Evolutionary conservation across 1,140 invertebrate genomes (phyloP), one percentile per base, ranked within the genome.

Genomic region (Hyles vespertilio): DNA sequence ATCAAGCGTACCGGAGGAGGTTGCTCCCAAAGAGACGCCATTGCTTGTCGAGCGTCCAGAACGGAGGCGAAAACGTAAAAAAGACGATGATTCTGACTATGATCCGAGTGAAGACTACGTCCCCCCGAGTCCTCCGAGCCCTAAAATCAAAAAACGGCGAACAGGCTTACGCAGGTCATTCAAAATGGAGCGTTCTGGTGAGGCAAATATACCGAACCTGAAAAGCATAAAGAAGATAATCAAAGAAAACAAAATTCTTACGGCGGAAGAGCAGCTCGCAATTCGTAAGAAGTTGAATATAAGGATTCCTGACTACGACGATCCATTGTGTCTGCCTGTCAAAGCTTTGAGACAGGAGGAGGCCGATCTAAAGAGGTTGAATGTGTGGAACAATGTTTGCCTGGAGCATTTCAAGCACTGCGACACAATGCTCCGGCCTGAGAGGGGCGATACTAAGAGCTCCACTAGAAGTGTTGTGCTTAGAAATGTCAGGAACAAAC

Each of bases 261-360:
- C 12, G 9, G 32, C 46, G 12, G 11, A 51, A 44, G 57, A 59
- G 7, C 50, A 52, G 33, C 44, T 36, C n/a, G 12, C 40, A 2
- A 53, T 52, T 32, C 59, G 72, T 8, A 68, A 60, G 12, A 64
- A 62, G 8, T 48, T 67, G 45, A 72, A 65, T 11, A 79, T 84
- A 34, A 59, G 65, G 11, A 78, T 88, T 12, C 84, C 84, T 0
- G 82, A 88, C 60, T 86, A 79, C 52, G 79, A 81, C 10, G 85
- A 88, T 59, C 85, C 85, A 0, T 47, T 86, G 40, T 88, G 85
- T 57, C 58, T 88, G 50, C 85, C 83, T 0, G 85, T 86, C 0
- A 73, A 76, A 46, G 74, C 79, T 3, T 47, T 84, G 8, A 65
- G 65, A 3, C 70, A 70, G 32, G 72, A 79, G 33, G 66, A 68